Conservation (phyloP, 2,888 invertebrate species). For the Lissocephala sabroskyi region DNA sequence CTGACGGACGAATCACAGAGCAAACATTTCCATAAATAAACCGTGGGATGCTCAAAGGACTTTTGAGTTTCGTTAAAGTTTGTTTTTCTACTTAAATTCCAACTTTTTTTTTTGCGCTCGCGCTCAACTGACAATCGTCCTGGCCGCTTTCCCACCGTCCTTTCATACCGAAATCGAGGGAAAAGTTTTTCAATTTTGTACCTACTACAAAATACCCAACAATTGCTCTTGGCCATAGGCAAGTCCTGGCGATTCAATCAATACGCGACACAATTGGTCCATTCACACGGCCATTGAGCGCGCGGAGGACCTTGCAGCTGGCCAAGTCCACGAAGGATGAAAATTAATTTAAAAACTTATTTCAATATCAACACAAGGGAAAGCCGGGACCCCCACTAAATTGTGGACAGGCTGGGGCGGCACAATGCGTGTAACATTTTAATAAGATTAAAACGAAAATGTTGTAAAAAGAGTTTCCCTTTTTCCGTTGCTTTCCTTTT, state of each 20-base stretch:
- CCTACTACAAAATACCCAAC: slow-evolving; percentile 56
- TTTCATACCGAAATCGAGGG: slow-evolving; percentile 8
- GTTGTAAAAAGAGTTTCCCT: slow-evolving; percentile 48
- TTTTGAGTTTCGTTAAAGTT: too few species aligned
- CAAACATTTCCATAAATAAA: slow-evolving; percentile 41
- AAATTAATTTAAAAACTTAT: slow-evolving; percentile 63
- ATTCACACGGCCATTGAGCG: slow-evolving; percentile 49
- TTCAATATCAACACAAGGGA: slow-evolving; percentile 43
- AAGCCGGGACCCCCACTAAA: too few species aligned
- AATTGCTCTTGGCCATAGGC: slow-evolving; percentile 52
- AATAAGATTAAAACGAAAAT: slow-evolving; percentile 65
- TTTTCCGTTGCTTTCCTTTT: background rate
- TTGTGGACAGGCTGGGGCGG: slow-evolving; percentile 10
- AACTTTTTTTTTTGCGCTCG: slow-evolving; percentile 27
- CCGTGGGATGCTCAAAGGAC: slow-evolving; percentile 14
- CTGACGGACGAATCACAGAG: background rate
- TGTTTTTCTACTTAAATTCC: slow-evolving; percentile 51
- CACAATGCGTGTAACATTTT: slow-evolving; percentile 53
- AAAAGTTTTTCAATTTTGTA: slow-evolving; percentile 59
- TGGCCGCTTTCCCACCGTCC: background rate
- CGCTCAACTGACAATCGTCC: too few species aligned
- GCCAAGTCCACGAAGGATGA: slow-evolving; percentile 5
- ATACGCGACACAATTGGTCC: slow-evolving; percentile 55
- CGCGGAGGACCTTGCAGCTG: background rate
- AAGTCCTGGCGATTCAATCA: slow-evolving; percentile 60